Evolutionary conservation across 2,113 vertebrate genomes (phyloP), one percentile per base, ranked within the genome.

Genomic region (Semicossyphus pulcher): DNA sequence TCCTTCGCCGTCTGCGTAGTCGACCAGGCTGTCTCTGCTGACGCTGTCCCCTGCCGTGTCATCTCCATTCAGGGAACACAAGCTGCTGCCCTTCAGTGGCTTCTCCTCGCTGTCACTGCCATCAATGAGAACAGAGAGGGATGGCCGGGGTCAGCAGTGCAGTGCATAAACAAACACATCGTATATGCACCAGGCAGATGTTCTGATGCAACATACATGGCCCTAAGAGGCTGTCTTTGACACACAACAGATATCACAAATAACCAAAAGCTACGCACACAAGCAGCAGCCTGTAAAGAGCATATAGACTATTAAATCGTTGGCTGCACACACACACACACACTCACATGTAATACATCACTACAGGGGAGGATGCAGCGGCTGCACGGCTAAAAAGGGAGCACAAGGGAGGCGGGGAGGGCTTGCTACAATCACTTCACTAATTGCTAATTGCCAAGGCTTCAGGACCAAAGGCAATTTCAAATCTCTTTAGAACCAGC

Each of bases 401-500:
- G 74, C 84, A 72, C 58, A 48, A 42, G 57, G 80, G 73, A 83
- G 72, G 67, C 37, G 18, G 80, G 80, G 54, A 75, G 61, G 66
- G 49, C 61, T 78, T 61, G 71, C 82, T 85, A 86, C 90, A 91
- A 89, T 90, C 88, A 89, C 84, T 89, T 77, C 84, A 78, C 91
- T 92, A 88, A 91, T 86, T 92, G 89, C 89, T 91, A 92, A 93
- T 93, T 93, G 90, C 86, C 78, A 84, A 68, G 87, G 83, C 86
- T 92, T 84, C 87, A 88, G 77, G 88, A 89, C 86, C 61, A 86
- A 90, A 88, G 85, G 92, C 91, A 91, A 91, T 93, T 92, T 89
- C 81, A 90, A 91, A 89, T 87, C 87, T 90, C 86, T 91, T 92
- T 88, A 91, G 86, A 93, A 85, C 62, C 76, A 78, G 74, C 60